Base-by-base conservation (phyloP, 2,888 invertebrate species). In the Rotaria macrura region DNA sequence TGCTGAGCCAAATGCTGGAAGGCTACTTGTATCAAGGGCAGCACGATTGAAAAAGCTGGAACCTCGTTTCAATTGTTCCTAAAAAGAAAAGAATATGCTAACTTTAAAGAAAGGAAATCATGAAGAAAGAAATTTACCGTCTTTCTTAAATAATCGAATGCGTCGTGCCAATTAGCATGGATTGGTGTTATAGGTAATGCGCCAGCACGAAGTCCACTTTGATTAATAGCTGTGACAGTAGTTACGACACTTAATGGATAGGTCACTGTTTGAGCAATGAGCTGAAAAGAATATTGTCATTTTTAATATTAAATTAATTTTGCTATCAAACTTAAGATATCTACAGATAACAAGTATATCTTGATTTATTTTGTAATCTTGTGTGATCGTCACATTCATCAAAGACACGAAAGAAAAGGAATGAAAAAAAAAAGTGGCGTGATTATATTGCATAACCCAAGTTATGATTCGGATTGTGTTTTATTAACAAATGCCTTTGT, bases 201-300 rank as follows among this genome's bases (percentile, higher is more conserved):
- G 38, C 95, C 96, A 84, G 95, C 95, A 87, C 93, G 92, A 85
- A 96, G 93, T 93, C 93, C 94, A 29, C 94, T 94, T 87, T 95
- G 94, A 87, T 94, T 94, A 20, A 96, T 94, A 87, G 94, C 93
- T 95, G 96, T 96, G 89, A 96, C 95, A 87, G 95, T 95, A 23
- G 95, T 94, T 1, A 96, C 95, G 86, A 97, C 94, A 90, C 94
- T 94, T 90, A 96, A 93, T 34, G 97, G 97, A 91, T 98, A 97
- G 25, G 95, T 94, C 87, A 95, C 89, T 86, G 95, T 94, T 87
- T 94, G 93, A 86, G 95, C 94, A 84, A 95, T 91, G 90, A 96
- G 94, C 93, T 92, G 89, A 93, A 91, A 88, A 89, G 34, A 52
- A 38, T 34, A 49, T 52, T 52, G 0, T 52, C 23, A 17, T 49